Evolutionary conservation across 2,113 vertebrate genomes (phyloP), one percentile per base, ranked within the genome.

Genomic region (Sinosuthora webbiana): DNA sequence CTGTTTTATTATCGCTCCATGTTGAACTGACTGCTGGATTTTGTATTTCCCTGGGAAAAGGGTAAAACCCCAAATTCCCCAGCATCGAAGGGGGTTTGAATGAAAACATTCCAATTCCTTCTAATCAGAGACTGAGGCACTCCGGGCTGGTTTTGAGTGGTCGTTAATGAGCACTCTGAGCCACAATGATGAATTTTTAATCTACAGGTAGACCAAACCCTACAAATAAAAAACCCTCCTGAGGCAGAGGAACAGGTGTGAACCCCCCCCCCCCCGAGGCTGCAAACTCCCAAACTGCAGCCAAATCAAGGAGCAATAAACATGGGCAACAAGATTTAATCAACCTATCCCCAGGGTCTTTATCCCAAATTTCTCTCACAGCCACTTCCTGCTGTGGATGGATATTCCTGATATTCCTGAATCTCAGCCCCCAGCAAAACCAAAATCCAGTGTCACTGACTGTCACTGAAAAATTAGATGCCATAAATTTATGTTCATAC

Each of bases 1-100:
- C 2, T 15, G 12, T 15, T 45, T 28, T 18, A 21, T 18, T 16
- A 3, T 27, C 15, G 2, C 19, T n/a, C 14, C 15, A 1, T 2
- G 3, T n/a, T 33, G 22, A 31, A 16, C 31, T 31, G 17, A 22
- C 7, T 63, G 7, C 3, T 33, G 56, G 1, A 1, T 33, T 76
- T 80, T 49, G 13, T 2, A 24, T 67, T 71, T 53, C 71, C 14
- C n/a, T 21, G 10, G 7, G 33, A 76, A 44, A 10, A 2, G 25
- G 42, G 28, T 23, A 30, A 84, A 45, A 59, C 23, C 19, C 20
- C 8, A 35, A 76, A 44, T 85, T 60, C 23, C 37, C 11, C 15
- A 2, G 17, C 37, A 39, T 21, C 56, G 30, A 15, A 59, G 39
- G 12, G n/a, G 14, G 10, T 21, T 87, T 62, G 63, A 88, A 83